Conservation (phyloP, 2,797 vertebrate species). For the Halcyon badia region DNA sequence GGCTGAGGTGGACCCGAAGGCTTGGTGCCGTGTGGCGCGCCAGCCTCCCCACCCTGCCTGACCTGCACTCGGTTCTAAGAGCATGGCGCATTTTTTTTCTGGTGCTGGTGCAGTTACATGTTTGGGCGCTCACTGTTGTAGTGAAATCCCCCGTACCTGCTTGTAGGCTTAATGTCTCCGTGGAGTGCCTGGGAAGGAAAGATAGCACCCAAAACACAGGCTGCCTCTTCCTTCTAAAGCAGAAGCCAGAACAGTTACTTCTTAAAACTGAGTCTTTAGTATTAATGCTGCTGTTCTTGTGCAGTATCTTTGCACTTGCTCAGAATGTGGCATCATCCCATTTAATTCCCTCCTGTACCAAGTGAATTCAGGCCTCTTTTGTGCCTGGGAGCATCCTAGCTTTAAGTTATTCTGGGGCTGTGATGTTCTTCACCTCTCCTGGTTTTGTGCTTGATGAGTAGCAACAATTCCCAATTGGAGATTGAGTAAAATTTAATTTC, state of each 20-base stretch:
- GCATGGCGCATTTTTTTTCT: background rate
- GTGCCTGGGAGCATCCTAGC: background rate
- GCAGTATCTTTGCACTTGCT: background rate
- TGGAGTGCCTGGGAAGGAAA: background rate
- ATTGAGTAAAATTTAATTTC: background rate
- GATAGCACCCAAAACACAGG: background rate
- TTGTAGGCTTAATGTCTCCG: background rate
- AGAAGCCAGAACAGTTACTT: background rate
- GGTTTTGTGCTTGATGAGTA: background rate
- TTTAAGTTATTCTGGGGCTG: background rate
- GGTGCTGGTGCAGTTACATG: background rate
- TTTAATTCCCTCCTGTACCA: background rate
- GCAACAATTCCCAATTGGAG: background rate
- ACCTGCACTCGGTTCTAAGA: background rate
- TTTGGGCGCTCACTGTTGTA: rapidly evolving
- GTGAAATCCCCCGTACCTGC: background rate
- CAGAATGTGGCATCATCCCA: background rate
- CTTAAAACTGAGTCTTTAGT: background rate
- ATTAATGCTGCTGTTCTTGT: background rate
- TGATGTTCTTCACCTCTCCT: background rate
- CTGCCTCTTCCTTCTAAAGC: background rate
- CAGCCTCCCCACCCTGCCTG: background rate
- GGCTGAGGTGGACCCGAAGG: background rate
- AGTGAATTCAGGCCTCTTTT: background rate
- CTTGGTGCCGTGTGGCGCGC: background rate